Conservation (phyloP, 2,113 vertebrate species). For the Prionailurus viverrinus region DNA sequence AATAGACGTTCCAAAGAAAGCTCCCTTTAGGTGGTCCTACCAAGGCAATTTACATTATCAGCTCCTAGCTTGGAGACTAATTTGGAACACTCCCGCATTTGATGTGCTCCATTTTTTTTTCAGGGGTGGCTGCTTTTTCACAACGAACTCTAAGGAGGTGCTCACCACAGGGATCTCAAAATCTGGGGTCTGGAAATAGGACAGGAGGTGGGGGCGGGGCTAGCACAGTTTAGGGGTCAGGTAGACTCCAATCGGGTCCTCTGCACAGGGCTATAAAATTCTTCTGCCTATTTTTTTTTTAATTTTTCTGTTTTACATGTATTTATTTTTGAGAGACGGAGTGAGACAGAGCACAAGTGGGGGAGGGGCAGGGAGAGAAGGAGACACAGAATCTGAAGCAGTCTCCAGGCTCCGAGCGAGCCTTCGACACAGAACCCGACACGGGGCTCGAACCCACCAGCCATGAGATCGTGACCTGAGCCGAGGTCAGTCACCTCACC, state of each 20-base stretch:
- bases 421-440: too few species aligned
- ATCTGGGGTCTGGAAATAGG: slow-evolving; percentile 34
- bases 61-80: slow-evolving; percentile 53
- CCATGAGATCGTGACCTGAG: too few species aligned
- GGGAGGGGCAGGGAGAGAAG: too few species aligned
- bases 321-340: too few species aligned
- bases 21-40: slow-evolving; percentile 80
- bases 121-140: slow-evolving; percentile 18
- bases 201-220: background rate
- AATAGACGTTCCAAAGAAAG: slow-evolving; percentile 80
- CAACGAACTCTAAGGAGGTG: background rate
- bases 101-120: slow-evolving; percentile 17
- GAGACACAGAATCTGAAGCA: too few species aligned
- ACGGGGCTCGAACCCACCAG: too few species aligned
- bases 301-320: too few species aligned
- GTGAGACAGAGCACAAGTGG: too few species aligned
- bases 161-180: background rate
- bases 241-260: background rate
- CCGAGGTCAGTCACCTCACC: too few species aligned
- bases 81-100: slow-evolving; percentile 59
- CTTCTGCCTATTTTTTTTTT: background rate
- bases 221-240: background rate
- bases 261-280: background rate
- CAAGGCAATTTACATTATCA: slow-evolving; percentile 76
- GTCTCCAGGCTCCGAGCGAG: too few species aligned